A percentile compares a stretch with the other conserved stretches of the same genome.
Evolutionary conservation across 2,113 vertebrate species (phyloP).

Genomic region (Grammomys surdaster): DNA sequence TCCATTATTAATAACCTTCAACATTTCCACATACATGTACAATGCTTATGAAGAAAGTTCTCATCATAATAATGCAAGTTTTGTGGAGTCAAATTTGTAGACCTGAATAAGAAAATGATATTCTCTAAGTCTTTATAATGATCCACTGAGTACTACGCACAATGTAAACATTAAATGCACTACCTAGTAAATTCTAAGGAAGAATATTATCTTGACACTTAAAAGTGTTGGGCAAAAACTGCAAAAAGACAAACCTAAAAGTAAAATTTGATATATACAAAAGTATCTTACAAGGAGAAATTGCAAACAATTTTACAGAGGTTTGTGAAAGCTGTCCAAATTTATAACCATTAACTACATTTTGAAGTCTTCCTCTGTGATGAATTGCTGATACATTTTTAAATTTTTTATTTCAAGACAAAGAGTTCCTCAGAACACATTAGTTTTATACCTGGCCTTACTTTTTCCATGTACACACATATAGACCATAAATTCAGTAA

Average conservation of each 20-base stretch:
- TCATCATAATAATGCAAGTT: background rate
- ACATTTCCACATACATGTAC: background rate
- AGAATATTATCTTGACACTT: background rate
- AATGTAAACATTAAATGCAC: background rate
- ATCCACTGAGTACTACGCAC: background rate
- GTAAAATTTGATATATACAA: no score
- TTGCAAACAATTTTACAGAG: background rate
- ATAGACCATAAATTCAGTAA: background rate
- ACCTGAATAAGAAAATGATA: background rate
- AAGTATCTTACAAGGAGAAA: background rate
- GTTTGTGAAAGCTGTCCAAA: background rate
- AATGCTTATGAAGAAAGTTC: background rate
- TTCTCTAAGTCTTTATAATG: background rate
- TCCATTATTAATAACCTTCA: background rate
- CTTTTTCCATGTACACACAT: background rate
- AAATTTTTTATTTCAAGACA: background rate
- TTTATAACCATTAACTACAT: constrained; percentile 9
- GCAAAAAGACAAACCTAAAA: background rate
- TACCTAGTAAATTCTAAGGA: background rate
- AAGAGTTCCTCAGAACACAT: background rate
- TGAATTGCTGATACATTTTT: background rate
- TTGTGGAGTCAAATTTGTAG: background rate
- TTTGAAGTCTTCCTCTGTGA: background rate
- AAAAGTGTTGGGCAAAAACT: background rate
- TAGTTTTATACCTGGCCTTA: background rate